Percentiles rank a stretch among this genome's conserved stretches.
Evolutionary conservation across 2,113 vertebrate species (phyloP).

Genomic region (Callopanchax toddi): DNA sequence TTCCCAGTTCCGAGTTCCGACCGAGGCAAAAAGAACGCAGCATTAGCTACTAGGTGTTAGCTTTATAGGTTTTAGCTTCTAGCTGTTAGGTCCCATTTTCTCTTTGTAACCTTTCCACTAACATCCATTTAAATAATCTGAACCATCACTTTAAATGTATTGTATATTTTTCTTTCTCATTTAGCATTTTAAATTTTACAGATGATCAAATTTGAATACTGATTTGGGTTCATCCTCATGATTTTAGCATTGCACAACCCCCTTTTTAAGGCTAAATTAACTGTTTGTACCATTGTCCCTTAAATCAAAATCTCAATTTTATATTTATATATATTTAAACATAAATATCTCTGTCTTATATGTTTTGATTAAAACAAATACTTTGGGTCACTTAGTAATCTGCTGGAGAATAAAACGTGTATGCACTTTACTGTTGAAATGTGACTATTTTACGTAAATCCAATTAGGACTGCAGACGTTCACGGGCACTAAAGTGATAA

Average conservation of each 20-base stretch:
- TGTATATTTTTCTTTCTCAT: neutral
- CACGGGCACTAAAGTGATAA: slow-evolving; percentile 29
- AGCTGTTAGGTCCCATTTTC: no score
- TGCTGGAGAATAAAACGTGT: slow-evolving; percentile 10
- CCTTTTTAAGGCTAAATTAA: slow-evolving; percentile 20
- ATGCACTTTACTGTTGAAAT: slow-evolving; percentile 46
- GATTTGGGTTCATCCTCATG: slow-evolving; percentile 26
- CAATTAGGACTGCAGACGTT: slow-evolving; percentile 6
- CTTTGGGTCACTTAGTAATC: slow-evolving; percentile 12
- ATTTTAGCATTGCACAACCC: slow-evolving; percentile 62
- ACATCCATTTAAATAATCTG: no score
- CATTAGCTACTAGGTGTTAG: no score
- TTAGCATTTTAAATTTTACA: slow-evolving; percentile 15
- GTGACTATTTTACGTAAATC: slow-evolving; percentile 23
- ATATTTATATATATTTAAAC: slow-evolving; percentile 18
- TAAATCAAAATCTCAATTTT: slow-evolving; percentile 23
- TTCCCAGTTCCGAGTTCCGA: no score
- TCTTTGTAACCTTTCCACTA: no score
- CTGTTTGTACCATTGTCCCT: slow-evolving; percentile 1
- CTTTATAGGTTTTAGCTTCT: no score
- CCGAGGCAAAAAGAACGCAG: no score
- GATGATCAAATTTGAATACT: slow-evolving; percentile 26
- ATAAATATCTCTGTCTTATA: slow-evolving; percentile 34
- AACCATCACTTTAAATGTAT: no score
- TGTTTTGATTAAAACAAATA: slow-evolving; percentile 18